Percentiles rank a stretch among this genome's conserved stretches.
Evolutionary conservation across 2,888 invertebrate genomes (phyloP).

Genomic region (Molorchus minor): DNA sequence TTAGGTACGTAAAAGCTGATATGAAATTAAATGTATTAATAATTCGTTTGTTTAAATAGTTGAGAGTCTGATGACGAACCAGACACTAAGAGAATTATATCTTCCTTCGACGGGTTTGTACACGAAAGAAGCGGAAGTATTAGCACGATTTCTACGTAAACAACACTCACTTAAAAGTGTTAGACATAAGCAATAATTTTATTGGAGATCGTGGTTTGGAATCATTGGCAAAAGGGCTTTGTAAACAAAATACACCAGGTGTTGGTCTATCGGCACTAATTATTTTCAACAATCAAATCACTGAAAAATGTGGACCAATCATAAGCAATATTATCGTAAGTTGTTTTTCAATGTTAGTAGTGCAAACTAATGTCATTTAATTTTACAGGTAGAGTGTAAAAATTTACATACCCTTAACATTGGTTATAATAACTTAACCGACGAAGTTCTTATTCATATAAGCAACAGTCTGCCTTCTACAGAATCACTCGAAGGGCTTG

Average conservation of each 20-base stretch:
- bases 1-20: conserved; percentile 48
- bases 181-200: conserved; percentile 59
- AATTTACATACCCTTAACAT: conserved; percentile 57
- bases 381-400: conserved; percentile 53
- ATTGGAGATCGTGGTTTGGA: conserved; percentile 59
- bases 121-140: conserved; percentile 57
- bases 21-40: background rate
- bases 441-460: conserved; percentile 53
- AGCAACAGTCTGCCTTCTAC: conserved; percentile 48
- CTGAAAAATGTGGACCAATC: conserved; percentile 56
- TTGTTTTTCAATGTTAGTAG: too few species aligned
- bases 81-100: conserved; percentile 54
- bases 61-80: conserved; percentile 53
- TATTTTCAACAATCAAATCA: conserved; percentile 58
- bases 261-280: conserved; percentile 55
- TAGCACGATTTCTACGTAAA: conserved; percentile 55
- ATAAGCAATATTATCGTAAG: conserved; percentile 57
- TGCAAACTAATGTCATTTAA: conserved; percentile 9
- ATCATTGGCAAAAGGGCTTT: conserved; percentile 55
- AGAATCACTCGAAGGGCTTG: conserved; percentile 55
- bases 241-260: conserved; percentile 49
- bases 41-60: conserved; percentile 42
- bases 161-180: conserved; percentile 54
- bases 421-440: conserved; percentile 58
- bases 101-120: conserved; percentile 57